A percentile compares a stretch with the other conserved stretches of the same genome.
phyloP scores from a whole-genome alignment of 1,140 invertebrate genomes.

The Archegozetes longisetosus region DNA sequence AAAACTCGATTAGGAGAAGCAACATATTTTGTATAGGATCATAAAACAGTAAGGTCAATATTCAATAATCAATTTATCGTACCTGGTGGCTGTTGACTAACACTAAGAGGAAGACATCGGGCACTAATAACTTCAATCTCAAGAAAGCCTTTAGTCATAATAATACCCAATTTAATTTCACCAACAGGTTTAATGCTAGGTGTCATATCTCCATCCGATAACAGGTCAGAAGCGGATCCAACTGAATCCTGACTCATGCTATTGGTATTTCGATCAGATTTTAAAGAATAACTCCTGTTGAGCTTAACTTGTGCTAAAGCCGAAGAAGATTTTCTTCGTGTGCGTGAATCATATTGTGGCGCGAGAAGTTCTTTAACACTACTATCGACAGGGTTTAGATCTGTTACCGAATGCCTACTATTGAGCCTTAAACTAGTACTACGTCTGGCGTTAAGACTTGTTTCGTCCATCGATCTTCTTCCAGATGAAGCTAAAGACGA shows the following conservation, averaged over 20 bases:
- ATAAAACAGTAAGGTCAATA: not conserved
- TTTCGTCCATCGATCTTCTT: not conserved
- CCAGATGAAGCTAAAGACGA: not conserved
- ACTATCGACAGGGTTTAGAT: not conserved
- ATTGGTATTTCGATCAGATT: not conserved
- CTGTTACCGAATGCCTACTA: not conserved
- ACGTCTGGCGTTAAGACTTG: not conserved
- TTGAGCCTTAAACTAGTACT: not conserved
- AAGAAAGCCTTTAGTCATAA: slow-evolving; percentile 63
- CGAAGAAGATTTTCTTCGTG: slow-evolving; percentile 8
- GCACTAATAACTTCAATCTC: slow-evolving; percentile 66
- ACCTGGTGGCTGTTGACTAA: slow-evolving; percentile 39
- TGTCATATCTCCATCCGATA: not conserved
- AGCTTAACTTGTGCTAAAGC: slow-evolving; percentile 4
- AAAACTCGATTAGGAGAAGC: no score
- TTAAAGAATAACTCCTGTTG: not conserved
- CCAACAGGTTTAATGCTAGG: slow-evolving; percentile 28
- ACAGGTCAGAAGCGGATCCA: not conserved
- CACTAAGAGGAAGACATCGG: slow-evolving; percentile 33
- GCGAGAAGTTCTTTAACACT: not conserved
- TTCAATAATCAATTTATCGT: slow-evolving; percentile 17
- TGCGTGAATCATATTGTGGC: not conserved
- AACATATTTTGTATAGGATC: no score
- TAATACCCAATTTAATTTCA: slow-evolving; percentile 67
- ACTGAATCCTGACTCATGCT: not conserved